Base-by-base conservation (phyloP, 2,797 vertebrate species). In the Heteromormyrus szaboi region DNA sequence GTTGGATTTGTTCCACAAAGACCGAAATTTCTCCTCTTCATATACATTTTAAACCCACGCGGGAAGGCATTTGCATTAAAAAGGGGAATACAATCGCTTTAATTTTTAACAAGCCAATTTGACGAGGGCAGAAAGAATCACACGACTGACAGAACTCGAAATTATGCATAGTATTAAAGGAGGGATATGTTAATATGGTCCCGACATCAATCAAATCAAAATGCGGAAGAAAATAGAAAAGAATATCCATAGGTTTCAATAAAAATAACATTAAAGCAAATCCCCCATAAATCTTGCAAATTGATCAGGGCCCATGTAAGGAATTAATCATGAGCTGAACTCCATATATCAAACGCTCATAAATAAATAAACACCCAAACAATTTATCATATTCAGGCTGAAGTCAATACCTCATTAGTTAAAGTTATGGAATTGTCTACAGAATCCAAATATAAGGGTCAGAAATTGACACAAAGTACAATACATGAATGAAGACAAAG, bases 311-410 rank as follows among this genome's bases (percentile, higher is more conserved):
- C 92, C 90, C n/a, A 94, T 95, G 96, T 93, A 93, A 91, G 93
- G 93, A 96, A 97, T 97, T 96, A 97, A 96, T 97, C 96, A 96
- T 96, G 94, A 92, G 93, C 92, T 93, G 95, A 95, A 96, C 95
- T 96, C 95, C 94, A 94, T 96, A 96, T 96, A 97, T 97, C 97
- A 97, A 96, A 96, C 93, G 96, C 95, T 97, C 96, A 97, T 97
- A 96, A 96, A 95, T 97, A 97, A 97, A 96, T 97, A 96, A 98
- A 95, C 94, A 95, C 92, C 94, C 94, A 95, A 95, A 95, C 94
- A 96, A 96, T 97, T 95, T 93, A 95, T 95, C 94, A 94, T 94
- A 94, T 95, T 93, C 92, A 93, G 94, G 94, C 91, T 94, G 94
- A 91, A 95, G 93, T 94, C 93, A 91, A 89, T 97, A 96, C 96